phyloP scores from a whole-genome alignment of 2,888 invertebrate genomes.

The Thereva unica region DNA sequence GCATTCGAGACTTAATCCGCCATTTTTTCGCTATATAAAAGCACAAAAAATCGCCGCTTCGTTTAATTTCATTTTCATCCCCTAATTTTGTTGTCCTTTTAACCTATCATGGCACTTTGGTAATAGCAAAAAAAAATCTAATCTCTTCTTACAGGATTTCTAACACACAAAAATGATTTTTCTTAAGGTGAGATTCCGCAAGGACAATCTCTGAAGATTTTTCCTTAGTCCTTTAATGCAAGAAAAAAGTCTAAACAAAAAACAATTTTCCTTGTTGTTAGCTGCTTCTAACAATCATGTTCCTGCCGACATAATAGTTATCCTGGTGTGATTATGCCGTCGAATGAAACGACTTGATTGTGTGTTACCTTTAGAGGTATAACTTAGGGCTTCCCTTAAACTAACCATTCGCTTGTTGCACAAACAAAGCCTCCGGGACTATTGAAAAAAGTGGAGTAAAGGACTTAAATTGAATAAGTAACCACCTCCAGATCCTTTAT shows the following conservation, averaged over 20 bases:
- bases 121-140: slow-evolving; percentile 16
- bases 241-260: slow-evolving; percentile 6
- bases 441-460: slow-evolving; percentile 17
- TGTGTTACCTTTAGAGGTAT: slow-evolving; percentile 42
- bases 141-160: not conserved
- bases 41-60: slow-evolving; percentile 7
- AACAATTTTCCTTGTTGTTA: slow-evolving; percentile 13
- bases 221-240: slow-evolving; percentile 2
- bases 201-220: slow-evolving; percentile 5
- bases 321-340: slow-evolving; percentile 45
- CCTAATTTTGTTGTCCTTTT: slow-evolving; percentile 25
- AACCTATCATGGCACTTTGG: not conserved
- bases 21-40: too few relatives aligned
- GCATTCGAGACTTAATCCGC: too few relatives aligned
- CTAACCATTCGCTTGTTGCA: slow-evolving; percentile 45
- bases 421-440: slow-evolving; percentile 45
- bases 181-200: not conserved
- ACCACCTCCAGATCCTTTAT: slow-evolving; percentile 16
- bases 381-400: slow-evolving; percentile 35
- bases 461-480: slow-evolving; percentile 35
- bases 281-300: slow-evolving; percentile 44
- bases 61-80: slow-evolving; percentile 17
- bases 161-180: slow-evolving; percentile 3
- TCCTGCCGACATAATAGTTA: slow-evolving; percentile 47
- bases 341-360: slow-evolving; percentile 43